Evolutionary conservation across 2,797 vertebrate species (phyloP).

Genomic region (Orestias chungarensis): DNA sequence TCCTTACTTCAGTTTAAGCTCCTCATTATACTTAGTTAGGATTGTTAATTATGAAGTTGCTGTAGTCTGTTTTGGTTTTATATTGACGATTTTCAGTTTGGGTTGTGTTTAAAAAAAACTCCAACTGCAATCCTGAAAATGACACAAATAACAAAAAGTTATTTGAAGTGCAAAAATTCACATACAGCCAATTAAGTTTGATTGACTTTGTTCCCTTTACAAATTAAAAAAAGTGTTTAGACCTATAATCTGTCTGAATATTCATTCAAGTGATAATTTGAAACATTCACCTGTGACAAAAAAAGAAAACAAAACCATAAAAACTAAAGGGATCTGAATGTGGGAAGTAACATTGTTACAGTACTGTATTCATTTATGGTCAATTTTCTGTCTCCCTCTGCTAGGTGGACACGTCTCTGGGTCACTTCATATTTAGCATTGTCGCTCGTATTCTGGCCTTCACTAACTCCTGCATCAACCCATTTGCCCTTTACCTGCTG

Average conservation of each 20-base stretch:
- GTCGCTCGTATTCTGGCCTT: constrained; percentile 92
- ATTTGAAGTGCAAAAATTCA: no score
- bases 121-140: background rate
- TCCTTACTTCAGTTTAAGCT: background rate
- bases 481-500: constrained; percentile 93
- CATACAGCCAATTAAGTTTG: no score
- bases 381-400: background rate
- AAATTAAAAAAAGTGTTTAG: no score
- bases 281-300: no score
- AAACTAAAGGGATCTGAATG: background rate
- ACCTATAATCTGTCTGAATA: no score
- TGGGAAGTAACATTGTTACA: background rate
- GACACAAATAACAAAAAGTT: no score
- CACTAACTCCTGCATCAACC: constrained; percentile 95
- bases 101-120: background rate
- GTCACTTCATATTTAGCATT: constrained; percentile 89
- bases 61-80: background rate
- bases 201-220: no score
- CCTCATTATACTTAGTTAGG: background rate
- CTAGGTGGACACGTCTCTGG: constrained; percentile 91
- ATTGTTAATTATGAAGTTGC: background rate
- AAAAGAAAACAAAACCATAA: background rate
- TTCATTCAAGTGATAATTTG: no score
- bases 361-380: background rate
- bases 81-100: background rate